A percentile compares a stretch with the other conserved stretches of the same genome.
phyloP scores from a whole-genome alignment of 2,888 invertebrate species.

The Conistra vaccinii region DNA sequence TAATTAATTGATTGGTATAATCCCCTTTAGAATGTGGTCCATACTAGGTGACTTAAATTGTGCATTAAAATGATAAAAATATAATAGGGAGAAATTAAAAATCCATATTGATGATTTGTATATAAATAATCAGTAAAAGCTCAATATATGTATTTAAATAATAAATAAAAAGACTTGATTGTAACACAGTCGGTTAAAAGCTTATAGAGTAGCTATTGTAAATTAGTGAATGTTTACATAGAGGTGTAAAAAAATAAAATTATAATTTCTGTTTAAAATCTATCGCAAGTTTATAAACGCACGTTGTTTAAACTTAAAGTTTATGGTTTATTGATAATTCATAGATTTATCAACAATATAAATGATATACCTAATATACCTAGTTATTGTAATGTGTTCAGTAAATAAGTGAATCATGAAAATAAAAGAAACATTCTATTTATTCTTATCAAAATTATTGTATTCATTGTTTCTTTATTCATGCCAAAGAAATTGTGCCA shows the following conservation, averaged over 20 bases:
- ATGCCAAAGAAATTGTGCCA: constrained; percentile 59
- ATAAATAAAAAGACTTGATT: constrained; percentile 88
- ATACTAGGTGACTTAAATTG: constrained; percentile 90
- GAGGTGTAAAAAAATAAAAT: constrained; percentile 69
- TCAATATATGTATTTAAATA: constrained; percentile 86
- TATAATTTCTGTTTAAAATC: constrained; percentile 66
- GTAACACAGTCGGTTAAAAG: constrained; percentile 82
- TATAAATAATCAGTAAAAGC: constrained; percentile 86
- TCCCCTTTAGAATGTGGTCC: constrained; percentile 89
- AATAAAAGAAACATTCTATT: constrained; percentile 38
- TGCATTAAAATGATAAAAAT: constrained; percentile 84
- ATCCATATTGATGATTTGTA: constrained; percentile 79
- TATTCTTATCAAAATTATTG: constrained; percentile 47
- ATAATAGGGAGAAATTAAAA: constrained; percentile 80
- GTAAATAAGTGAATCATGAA: constrained; percentile 72
- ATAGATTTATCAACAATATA: constrained; percentile 78
- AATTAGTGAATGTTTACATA: constrained; percentile 81
- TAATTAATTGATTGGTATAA: constrained; percentile 64
- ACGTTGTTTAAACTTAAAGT: constrained; percentile 74
- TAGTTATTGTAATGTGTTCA: constrained; percentile 85
- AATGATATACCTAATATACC: constrained; percentile 66
- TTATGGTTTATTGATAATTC: constrained; percentile 75
- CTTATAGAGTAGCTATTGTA: constrained; percentile 86
- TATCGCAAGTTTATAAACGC: constrained; percentile 79
- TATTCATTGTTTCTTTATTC: constrained; percentile 33